phyloP scores from a whole-genome alignment of 2,797 vertebrate species.

The Acanthurus leucopareius region DNA sequence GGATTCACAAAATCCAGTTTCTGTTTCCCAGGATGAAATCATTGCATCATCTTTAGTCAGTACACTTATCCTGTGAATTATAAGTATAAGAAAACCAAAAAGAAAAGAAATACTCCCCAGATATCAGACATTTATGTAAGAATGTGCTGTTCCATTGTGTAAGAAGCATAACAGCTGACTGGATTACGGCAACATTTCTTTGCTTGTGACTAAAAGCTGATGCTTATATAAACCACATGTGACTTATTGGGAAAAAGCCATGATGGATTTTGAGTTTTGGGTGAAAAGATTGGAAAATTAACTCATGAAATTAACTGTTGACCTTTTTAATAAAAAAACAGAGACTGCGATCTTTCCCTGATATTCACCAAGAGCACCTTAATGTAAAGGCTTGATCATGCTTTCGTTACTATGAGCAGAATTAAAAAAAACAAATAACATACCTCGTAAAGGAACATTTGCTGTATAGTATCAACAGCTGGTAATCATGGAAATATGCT shows the following conservation, averaged over 20 bases:
- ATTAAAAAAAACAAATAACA: not conserved
- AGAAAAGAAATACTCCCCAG: slow-evolving; percentile 4
- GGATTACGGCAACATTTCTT: slow-evolving; percentile 1
- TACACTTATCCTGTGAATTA: slow-evolving; percentile 28
- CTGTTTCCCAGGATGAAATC: slow-evolving; percentile 20
- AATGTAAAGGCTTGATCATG: not conserved
- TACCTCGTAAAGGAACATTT: not conserved
- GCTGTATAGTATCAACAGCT: not conserved
- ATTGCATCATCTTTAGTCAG: slow-evolving; percentile 2
- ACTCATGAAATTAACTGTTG: not conserved
- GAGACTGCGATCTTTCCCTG: not conserved
- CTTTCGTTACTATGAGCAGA: not conserved
- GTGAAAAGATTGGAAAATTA: not conserved
- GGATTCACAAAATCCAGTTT: slow-evolving; percentile 20
- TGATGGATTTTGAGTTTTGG: not conserved
- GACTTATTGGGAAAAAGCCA: too few species aligned
- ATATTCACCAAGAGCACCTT: not conserved
- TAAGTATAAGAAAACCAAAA: slow-evolving; percentile 25
- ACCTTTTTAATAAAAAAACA: not conserved
- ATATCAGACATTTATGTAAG: not conserved
- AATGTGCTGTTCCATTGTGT: not conserved
- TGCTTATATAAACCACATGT: too few species aligned
- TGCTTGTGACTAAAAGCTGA: too few species aligned
- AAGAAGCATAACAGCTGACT: slow-evolving; percentile 8
- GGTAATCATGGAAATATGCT: not conserved